phyloP scores from a whole-genome alignment of 2,113 vertebrate genomes.

The Falco punctatus region DNA sequence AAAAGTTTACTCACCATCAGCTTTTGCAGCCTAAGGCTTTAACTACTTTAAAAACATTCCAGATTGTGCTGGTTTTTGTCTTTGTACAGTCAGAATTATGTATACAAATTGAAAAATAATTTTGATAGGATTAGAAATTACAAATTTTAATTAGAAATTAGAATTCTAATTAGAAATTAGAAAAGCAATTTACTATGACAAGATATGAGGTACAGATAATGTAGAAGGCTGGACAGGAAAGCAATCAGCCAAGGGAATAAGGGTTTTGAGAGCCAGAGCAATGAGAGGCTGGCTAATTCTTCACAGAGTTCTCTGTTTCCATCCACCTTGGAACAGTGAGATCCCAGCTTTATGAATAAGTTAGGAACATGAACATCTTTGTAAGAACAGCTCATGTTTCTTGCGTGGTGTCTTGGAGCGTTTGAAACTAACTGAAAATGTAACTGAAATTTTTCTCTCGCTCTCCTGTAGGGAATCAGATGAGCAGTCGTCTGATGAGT shows the following conservation, averaged over 20 bases:
- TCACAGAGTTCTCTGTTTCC: not conserved
- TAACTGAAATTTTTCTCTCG: conserved; percentile 12
- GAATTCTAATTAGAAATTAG: too few species aligned
- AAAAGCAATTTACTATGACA: not conserved
- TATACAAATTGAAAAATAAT: not conserved
- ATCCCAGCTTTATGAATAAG: not conserved
- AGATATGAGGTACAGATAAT: not conserved
- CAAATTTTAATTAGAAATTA: not conserved
- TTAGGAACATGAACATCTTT: not conserved
- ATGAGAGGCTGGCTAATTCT: not conserved
- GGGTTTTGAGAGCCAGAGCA: not conserved
- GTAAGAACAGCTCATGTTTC: not conserved
- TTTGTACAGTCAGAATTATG: not conserved
- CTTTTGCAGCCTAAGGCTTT: not conserved
- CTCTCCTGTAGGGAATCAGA: conserved; percentile 90
- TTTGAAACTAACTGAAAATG: not conserved
- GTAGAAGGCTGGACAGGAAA: not conserved
- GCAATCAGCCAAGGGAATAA: not conserved
- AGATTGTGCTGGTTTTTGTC: not conserved
- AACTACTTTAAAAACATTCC: not conserved
- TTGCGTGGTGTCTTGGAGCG: rapidly evolving
- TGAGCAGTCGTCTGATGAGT: conserved; percentile 99
- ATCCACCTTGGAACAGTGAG: not conserved
- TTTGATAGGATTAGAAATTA: not conserved
- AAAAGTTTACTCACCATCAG: not conserved